These are phyloP conservation scores for Fringilla coelebs DNA, from an alignment of 2,797 vertebrate species.

Conservation along the genomic window DNA sequence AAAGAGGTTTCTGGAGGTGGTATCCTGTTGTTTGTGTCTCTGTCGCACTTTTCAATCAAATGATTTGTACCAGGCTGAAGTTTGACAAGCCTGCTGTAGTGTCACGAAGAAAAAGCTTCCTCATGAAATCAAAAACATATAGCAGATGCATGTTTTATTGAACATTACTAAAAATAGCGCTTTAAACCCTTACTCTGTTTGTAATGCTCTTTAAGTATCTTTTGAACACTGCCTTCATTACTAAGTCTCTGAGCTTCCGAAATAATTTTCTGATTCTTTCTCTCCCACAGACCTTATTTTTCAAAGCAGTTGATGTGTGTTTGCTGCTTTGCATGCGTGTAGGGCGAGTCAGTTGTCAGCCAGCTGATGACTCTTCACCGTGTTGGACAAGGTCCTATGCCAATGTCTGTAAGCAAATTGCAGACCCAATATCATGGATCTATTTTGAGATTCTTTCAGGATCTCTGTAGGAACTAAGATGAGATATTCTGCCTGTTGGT, in stretches of 20 bases:
- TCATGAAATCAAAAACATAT: constrained; percentile 67
- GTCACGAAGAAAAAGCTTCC: constrained; percentile 24
- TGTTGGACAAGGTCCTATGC: background rate
- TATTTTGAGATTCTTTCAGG: background rate
- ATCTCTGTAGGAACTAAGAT: background rate
- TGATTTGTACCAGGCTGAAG: constrained; percentile 36
- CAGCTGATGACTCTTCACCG: background rate
- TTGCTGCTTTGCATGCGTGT: background rate
- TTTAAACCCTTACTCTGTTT: constrained; percentile 64
- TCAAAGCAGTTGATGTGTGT: constrained; percentile 5
- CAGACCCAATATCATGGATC: background rate
- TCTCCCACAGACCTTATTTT: constrained; percentile 28
- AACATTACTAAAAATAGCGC: constrained; percentile 59
- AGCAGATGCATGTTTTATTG: constrained; percentile 69
- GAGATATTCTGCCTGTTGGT: background rate
- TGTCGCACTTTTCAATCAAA: constrained; percentile 35
- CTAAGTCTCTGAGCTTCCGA: constrained; percentile 57
- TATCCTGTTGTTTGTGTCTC: constrained; percentile 34
- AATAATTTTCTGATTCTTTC: constrained; percentile 61
- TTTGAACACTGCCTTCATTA: constrained; percentile 63
- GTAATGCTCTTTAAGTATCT: constrained; percentile 67
- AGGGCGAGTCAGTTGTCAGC: constrained; percentile 10
- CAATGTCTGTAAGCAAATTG: background rate
- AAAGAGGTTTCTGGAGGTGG: constrained; percentile 31
- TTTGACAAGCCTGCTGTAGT: constrained; percentile 40